Evolutionary conservation across 2,797 vertebrate species (phyloP), one percentile per base, ranked within the genome.

Genomic region (Enoplosus armatus): DNA sequence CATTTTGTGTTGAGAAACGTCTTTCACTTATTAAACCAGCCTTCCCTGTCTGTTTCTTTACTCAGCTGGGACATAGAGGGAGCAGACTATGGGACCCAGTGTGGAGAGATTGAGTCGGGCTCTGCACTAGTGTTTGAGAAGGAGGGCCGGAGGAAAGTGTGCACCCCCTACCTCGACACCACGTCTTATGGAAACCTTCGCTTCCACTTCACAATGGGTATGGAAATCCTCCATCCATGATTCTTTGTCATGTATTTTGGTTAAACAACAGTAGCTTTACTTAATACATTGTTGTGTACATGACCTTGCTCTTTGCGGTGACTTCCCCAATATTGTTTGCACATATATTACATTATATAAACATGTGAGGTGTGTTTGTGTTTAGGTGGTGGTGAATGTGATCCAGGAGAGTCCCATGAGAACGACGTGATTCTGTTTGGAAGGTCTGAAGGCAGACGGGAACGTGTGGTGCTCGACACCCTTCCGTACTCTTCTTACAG

Each of bases 101-200:
- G 98, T 92, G 98, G 98, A 79, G 96, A 97, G 33, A 86, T 99
- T 72, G 97, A 98, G 87, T 98, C 98, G 0, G 98, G 98, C 33
- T 96, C 95, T 26, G 95, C 98, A 0, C 65, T 99, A 41, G 96
- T 99, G 65, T 98, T 99, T 87, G 95, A 97, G 77, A 96, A 90
- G 87, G 96, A 97, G 2, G 97, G 97, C 66, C 95, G 96, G 79
- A 97, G 98, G 83, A 96, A 95, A 89, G 85, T 98, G 77, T 99
- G 98, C 75, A 99, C 97, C 26, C 98, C 98, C 0, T 97, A 97
- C 88, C 94, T 99, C 86, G 98, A 99, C 88, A 96, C 97, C 61
- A 99, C 97, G 0, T 94, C 95, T 45, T 98, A 96, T 15, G 98
- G 98, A 73, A 99, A 99, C 94, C 95, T 99, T 58, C 95, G 98